Base-by-base conservation (phyloP, 2,888 invertebrate species). In the Galerucella nymphaeae region DNA sequence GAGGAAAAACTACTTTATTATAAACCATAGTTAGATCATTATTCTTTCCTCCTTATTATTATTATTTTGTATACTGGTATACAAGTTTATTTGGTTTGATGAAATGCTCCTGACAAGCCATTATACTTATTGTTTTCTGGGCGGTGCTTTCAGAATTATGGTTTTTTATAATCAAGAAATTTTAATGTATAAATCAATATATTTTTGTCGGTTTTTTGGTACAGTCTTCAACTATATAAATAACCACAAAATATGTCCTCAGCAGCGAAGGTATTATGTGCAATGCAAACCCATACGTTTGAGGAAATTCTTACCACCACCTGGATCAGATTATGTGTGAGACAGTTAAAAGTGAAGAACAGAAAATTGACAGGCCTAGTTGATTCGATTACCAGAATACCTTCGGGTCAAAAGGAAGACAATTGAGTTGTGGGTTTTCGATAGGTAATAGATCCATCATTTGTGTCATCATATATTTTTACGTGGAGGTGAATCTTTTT, bases 1-100 rank as follows among this genome's bases (percentile, higher is more conserved):
- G 61, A 66, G 73, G 75, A 73, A 71, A 71, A 73, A 75, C 66
- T 66, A 75, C 71, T 75, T 73, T 75, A 75, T 75, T 75, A 75
- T 71, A 71, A 72, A 72, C 70, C 59, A 72, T 75, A 70, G 74
- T 75, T 71, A 59, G 68, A 30, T 66, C 66, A 71, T 74, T 71
- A 74, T 68, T 64, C 59, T 66, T 64, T 66, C 18, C 57, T 57
- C 13, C 13, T 64, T 70, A 69, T 53, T 16, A 59, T 73, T 38
- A 38, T 38, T 38, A 64, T 73, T 53, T 66, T 53, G 64, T 55
- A 62, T 62, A 70, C 62, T 62, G 58, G 57, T 67, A n/a, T n/a
- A 70, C 66, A 48, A 70, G 66, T 73, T 74, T 65, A 68, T 74
- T 67, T 68, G 59, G 41, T 68, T 23, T 48, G 57, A 62, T 68